Conservation (phyloP, 2,797 vertebrate species). For the Psittacula echo region DNA sequence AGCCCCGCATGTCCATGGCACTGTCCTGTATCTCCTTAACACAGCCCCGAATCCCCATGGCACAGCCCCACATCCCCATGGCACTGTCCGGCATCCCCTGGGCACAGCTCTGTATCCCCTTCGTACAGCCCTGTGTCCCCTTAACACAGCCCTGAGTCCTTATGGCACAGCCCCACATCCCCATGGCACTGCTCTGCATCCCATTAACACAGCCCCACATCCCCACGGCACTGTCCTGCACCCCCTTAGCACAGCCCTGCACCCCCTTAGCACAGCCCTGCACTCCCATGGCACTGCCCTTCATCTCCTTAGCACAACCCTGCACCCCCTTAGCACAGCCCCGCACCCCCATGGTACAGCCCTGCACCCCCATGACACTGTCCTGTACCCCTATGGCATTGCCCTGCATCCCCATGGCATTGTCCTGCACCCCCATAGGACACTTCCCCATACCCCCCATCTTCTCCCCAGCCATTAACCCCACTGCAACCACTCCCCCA, state of each 20-base stretch:
- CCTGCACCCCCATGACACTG: too few relatives aligned
- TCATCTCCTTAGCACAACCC: not conserved
- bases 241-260: not conserved
- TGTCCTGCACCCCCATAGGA: not conserved
- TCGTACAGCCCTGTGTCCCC: too few relatives aligned
- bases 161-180: fast-evolving
- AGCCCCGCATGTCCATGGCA: too few relatives aligned
- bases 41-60: not conserved
- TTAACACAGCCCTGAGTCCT: too few relatives aligned
- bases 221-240: not conserved
- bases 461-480: not conserved
- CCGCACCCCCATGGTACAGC: fast-evolving
- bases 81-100: fast-evolving
- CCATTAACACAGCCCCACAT: fast-evolving
- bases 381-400: too few relatives aligned
- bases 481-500: not conserved
- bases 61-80: too few relatives aligned
- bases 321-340: too few relatives aligned
- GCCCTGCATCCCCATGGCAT: not conserved
- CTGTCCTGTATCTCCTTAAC: too few relatives aligned
- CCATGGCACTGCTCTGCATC: not conserved
- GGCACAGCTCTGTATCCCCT: too few relatives aligned
- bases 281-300: not conserved
- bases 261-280: fast-evolving
- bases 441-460: not conserved